Evolutionary conservation across 2,888 invertebrate species (phyloP), one percentile per base, ranked within the genome.

Genomic region (Xylota segnis): DNA sequence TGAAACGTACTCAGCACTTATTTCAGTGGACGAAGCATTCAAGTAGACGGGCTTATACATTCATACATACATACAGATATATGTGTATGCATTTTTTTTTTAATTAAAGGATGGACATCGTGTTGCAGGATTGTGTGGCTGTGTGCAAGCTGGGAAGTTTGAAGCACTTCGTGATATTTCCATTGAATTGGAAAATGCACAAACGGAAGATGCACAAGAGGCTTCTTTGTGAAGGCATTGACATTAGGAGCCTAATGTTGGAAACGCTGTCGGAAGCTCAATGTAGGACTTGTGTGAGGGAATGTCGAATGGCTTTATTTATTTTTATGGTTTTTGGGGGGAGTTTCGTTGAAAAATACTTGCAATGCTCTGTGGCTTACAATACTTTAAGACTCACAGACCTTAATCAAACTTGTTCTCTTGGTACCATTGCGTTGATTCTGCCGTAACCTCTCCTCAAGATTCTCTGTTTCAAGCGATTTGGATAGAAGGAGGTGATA

Each of bases 71-170:
- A 23, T 23, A 23, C 3, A 23, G 1, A 23, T 3, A 3, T 23
- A 23, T 23, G 1, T 23, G 23, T 23, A 45, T 68, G 59, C 66
- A 68, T 77, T 77, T 77, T 61, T 66, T 71, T 81, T 77, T 83
- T 77, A 83, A 83, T 83, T 77, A 83, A 77, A 66, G 71, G 65
- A 77, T 77, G 71, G 83, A 77, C 83, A 72, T 43, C n/a, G 45
- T 50, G 47, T 27, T 18, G 43, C 47, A 27, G 5, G 45, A 23
- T 10, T 0, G 6, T 6, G 65, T 23, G 54, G 65, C 63, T 54
- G 18, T 32, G 29, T 40, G 32, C 43, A 43, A 23, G 54, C 54
- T 58, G 74, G n/a, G n/a, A n/a, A n/a, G 23, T 16, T 65, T 45
- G 14, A 34, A 56, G 56, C 23, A 6, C 32, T 58, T 70, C 18